Percentiles rank a stretch among this genome's conserved stretches.
These are phyloP conservation scores for Hyperopisus bebe DNA, from an alignment of 2,113 vertebrate species.

Conservation along the genomic window DNA sequence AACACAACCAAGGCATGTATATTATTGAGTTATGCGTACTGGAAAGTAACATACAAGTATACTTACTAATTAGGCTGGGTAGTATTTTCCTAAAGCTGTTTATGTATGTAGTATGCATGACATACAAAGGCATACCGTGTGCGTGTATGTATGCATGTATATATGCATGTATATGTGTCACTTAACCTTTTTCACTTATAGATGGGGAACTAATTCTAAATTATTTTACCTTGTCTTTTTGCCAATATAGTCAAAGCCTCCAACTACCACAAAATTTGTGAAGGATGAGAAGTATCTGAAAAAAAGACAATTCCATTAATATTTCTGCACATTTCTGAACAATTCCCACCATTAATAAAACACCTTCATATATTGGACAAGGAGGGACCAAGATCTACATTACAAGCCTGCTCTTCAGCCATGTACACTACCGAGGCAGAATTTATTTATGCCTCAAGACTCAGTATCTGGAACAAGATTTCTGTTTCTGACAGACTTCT, in stretches of 20 bases:
- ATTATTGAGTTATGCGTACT: background rate
- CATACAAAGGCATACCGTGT: background rate
- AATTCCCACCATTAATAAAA: background rate
- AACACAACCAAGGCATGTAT: background rate
- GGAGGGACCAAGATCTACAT: background rate
- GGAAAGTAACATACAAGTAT: background rate
- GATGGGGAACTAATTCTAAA: background rate
- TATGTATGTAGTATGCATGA: background rate
- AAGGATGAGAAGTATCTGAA: constrained; percentile 14
- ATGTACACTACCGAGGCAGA: background rate
- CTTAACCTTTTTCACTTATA: background rate
- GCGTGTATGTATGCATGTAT: background rate
- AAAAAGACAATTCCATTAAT: background rate
- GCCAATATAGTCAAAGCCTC: constrained; percentile 12
- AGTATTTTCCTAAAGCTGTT: background rate
- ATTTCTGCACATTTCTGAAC: background rate
- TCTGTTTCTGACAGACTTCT: background rate
- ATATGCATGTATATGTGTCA: background rate
- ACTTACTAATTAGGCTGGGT: background rate
- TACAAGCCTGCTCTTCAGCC: background rate
- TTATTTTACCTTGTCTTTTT: constrained; percentile 2
- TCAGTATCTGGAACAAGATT: background rate
- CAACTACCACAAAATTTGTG: constrained; percentile 11
- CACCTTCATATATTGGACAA: background rate
- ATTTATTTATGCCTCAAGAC: background rate